Percentiles rank a stretch among this genome's conserved stretches.
phyloP scores from a whole-genome alignment of 2,797 vertebrate species.

The Gymnothorax javanicus region DNA sequence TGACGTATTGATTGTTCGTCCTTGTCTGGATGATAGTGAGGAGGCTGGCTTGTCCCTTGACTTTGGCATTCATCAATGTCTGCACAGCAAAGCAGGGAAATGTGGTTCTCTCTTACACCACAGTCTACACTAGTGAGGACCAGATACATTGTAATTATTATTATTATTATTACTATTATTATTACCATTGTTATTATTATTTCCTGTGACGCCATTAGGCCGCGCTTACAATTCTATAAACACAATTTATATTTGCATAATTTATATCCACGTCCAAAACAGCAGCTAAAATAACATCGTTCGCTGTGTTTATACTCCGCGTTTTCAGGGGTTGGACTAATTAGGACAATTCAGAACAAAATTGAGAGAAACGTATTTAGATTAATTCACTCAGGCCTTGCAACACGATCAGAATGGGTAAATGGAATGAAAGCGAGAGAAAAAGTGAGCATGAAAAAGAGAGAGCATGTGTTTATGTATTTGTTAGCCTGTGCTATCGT shows the following conservation, averaged over 20 bases:
- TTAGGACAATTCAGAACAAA: conserved; percentile 38
- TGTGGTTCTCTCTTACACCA: not conserved
- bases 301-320: not conserved
- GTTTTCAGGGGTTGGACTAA: conserved; percentile 45
- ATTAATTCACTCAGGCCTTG: conserved; percentile 18
- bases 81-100: not conserved
- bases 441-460: conserved; percentile 39
- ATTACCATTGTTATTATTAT: not conserved
- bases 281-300: not conserved
- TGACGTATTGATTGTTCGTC: conserved; percentile 1
- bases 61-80: conserved; percentile 21
- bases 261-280: not conserved
- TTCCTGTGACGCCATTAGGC: too few species aligned
- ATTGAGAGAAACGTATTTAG: conserved; percentile 24
- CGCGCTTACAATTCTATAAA: too few species aligned
- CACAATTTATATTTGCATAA: not conserved
- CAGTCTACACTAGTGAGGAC: not conserved
- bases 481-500: not conserved
- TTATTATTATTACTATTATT: not conserved
- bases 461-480: conserved; percentile 32
- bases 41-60: not conserved
- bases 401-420: conserved; percentile 8
- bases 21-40: conserved; percentile 1
- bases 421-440: not conserved
- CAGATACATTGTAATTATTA: not conserved